Evolutionary conservation across 35 echinoderm and acorn worm genomes (phyloP), one percentile per base, ranked within the genome.

Genomic region (Apostichopus parvimensis): DNA sequence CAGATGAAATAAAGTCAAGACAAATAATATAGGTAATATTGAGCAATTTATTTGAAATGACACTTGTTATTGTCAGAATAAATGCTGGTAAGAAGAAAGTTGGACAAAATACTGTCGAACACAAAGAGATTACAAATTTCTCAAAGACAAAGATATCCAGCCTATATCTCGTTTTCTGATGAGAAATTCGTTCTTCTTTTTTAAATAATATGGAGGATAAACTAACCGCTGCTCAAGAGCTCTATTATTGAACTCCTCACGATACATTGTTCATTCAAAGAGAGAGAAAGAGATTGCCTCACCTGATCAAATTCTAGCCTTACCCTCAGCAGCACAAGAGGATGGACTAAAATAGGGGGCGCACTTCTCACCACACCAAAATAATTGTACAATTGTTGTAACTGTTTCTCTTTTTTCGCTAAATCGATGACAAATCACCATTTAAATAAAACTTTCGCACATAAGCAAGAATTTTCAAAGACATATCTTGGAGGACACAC

Each of bases 31-130:
- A 61, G 71, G 15, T 75, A 75, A 75, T 84, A 59, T 84, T 84
- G 54, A 84, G 81, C 81, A 84, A 84, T 84, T 84, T 84, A 84
- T 84, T 84, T 84, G 81, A 84, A 54, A 84, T 84, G 81, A 84
- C 81, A 58, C 54, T 84, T 84, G 28, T 84, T 84, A 84, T 84
- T 84, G 54, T 84, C 57, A 84, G 81, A 84, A 84, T 84, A 84
- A 84, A 56, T 84, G 81, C 57, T 59, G 57, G n/a, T 59, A 58
- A 84, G 81, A 59, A 84, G 71, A 75, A 75, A 75, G 17, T 18
- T 75, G 17, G 71, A 75, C 71, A 75, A 75, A 18, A 75, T 22
- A 45, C 71, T 75, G 15, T 75, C 71, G n/a, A 75, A 75, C 71
- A 75, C 71, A 75, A 13, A 75, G 71, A 18, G 34, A 45, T 45